Evolutionary conservation across 92 coral and sea anemone species (phyloP).

Genomic region (Siderastrea radians): DNA sequence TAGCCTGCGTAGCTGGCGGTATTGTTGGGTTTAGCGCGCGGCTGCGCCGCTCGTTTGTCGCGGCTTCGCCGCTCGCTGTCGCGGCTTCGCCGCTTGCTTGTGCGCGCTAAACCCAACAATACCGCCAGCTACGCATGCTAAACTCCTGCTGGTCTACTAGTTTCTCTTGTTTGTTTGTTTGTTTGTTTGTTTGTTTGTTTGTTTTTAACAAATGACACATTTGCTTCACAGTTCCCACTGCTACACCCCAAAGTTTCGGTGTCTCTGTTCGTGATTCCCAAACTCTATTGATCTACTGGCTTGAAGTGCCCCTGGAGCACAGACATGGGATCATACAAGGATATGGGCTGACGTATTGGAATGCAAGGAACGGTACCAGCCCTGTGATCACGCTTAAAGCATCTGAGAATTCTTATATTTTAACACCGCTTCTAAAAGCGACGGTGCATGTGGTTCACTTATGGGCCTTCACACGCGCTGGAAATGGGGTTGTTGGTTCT

Average conservation of each 20-base stretch:
- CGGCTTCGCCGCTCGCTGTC: too few relatives aligned
- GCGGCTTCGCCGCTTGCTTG: not conserved
- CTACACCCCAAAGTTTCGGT: slow-evolving; percentile 59
- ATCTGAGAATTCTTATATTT: not conserved
- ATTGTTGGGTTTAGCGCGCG: too few relatives aligned
- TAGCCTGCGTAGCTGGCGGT: too few relatives aligned
- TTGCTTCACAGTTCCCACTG: slow-evolving; percentile 63
- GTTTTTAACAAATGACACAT: not conserved
- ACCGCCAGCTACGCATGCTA: too few relatives aligned
- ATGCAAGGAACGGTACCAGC: slow-evolving; percentile 2
- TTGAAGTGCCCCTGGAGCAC: slow-evolving; percentile 54
- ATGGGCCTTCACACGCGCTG: slow-evolving; percentile 72
- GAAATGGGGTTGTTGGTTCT: slow-evolving; percentile 56
- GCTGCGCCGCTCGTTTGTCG: too few relatives aligned
- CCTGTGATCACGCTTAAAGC: slow-evolving; percentile 19
- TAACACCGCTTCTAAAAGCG: slow-evolving; percentile 49
- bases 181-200: not conserved
- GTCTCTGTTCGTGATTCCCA: slow-evolving; percentile 57
- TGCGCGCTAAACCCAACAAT: too few relatives aligned
- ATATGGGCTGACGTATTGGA: slow-evolving; percentile 58
- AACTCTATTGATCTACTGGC: slow-evolving; percentile 67
- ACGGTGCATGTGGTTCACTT: slow-evolving; percentile 54
- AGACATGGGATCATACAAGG: slow-evolving; percentile 71
- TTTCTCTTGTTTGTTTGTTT: not conserved
- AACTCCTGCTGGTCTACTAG: not conserved